Percentiles rank a stretch among this genome's conserved stretches.
Conservation (phyloP, 2,113 vertebrate species). For the Indicator maculatus region DNA sequence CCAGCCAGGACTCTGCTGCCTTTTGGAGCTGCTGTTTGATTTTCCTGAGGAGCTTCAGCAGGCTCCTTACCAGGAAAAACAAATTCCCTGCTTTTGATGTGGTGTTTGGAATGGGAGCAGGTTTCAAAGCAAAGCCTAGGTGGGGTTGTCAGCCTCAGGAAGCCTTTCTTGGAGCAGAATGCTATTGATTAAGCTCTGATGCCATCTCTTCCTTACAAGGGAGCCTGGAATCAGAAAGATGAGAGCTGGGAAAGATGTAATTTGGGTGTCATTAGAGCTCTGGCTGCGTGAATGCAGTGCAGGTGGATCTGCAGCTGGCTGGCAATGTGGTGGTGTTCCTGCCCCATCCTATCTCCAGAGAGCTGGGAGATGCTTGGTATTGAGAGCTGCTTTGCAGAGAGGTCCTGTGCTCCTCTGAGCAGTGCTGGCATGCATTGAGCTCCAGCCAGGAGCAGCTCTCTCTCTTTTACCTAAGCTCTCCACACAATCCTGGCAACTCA, state of each 20-base stretch:
- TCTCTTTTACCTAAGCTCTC: neutral
- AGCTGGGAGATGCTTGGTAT: neutral
- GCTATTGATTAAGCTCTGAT: slow-evolving; percentile 46
- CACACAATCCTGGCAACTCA: too few relatives aligned
- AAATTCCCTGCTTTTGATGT: neutral
- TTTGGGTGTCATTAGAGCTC: slow-evolving; percentile 26
- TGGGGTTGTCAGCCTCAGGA: neutral
- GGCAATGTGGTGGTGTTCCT: neutral
- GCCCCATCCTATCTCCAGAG: neutral
- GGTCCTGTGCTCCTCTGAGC: neutral
- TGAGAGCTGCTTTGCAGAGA: neutral
- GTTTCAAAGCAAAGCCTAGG: slow-evolving; percentile 2
- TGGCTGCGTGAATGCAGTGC: neutral
- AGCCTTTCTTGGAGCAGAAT: slow-evolving; percentile 30
- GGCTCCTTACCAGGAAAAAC: neutral
- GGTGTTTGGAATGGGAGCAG: neutral
- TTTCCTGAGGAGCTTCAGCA: neutral
- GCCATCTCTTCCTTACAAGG: neutral
- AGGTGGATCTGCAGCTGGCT: slow-evolving; percentile 30
- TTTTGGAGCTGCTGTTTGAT: neutral
- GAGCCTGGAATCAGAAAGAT: neutral
- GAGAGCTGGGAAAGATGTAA: slow-evolving; percentile 2
- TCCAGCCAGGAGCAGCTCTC: neutral
- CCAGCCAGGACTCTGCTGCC: too few relatives aligned
- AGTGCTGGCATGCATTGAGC: neutral